Conservation (phyloP, 2,888 invertebrate genomes). For the Drosophila infuscata region DNA sequence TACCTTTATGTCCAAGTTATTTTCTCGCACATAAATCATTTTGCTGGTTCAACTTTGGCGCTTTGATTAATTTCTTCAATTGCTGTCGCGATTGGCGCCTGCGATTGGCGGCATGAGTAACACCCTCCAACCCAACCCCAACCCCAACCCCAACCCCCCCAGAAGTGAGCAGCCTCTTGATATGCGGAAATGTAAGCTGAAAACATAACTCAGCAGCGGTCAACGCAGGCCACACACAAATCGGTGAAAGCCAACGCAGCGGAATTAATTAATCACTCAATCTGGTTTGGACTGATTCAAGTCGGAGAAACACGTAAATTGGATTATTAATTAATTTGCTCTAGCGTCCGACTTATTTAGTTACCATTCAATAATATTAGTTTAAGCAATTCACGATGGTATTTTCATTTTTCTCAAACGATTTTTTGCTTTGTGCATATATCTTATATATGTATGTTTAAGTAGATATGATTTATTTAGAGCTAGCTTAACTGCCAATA, state of each 20-base stretch:
- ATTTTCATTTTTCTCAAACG: background rate
- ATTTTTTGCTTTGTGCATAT: background rate
- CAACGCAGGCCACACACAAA: constrained; percentile 42
- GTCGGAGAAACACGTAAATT: background rate
- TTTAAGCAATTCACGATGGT: background rate
- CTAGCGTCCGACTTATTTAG: background rate
- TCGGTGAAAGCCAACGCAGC: constrained; percentile 8
- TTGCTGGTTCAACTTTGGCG: constrained; percentile 50
- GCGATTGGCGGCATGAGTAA: constrained; percentile 28
- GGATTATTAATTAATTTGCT: background rate
- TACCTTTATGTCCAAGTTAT: constrained; percentile 79
- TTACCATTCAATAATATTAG: background rate
- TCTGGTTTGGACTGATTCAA: background rate
- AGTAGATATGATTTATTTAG: no score
- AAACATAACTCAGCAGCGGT: constrained; percentile 63
- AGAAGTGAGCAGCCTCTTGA: constrained; percentile 17
- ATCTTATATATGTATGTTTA: no score
- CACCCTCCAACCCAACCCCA: background rate
- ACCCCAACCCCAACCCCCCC: background rate
- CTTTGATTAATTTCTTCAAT: constrained; percentile 80
- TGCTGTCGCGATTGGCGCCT: constrained; percentile 73
- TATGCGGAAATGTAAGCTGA: constrained; percentile 48
- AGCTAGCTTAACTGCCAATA: no score
- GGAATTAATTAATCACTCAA: constrained; percentile 28
- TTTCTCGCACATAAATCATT: constrained; percentile 77